Evolutionary conservation across 2,888 invertebrate genomes (phyloP), one percentile per base, ranked within the genome.

Genomic region (Nymphalis c-album): DNA sequence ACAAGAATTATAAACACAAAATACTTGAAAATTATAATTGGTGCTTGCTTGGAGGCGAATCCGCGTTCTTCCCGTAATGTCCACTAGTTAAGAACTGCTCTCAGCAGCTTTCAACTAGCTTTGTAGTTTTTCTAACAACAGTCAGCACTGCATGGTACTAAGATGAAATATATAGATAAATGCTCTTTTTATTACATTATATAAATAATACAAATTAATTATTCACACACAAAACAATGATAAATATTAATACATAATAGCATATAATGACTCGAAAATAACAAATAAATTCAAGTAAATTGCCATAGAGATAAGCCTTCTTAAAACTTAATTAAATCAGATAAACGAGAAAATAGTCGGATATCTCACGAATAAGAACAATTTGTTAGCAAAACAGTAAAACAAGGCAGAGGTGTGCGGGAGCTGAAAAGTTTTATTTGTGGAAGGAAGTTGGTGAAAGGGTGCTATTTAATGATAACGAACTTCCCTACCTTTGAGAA

Each of bases 391-490:
- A 71, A 69, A 74, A 76, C 76, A 80, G 77, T 75, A 73, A 76
- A 77, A 78, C 73, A 74, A 74, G 74, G 72, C 70, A 67, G 70
- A 70, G 72, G 71, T 72, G 66, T 69, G 65, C 70, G 58, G 63
- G 58, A 47, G 70, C 71, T 73, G 71, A 73, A 59, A 77, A 78
- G 74, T 80, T 80, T 79, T 80, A 78, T 78, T 79, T 78, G 76
- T 73, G 69, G 73, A 73, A 67, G 69, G 64, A 78, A 81, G 75
- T 81, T 79, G 71, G 71, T 71, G 67, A 76, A 75, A 76, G 77
- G 77, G 78, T 79, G 78, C 73, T 79, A 77, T 77, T 79, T 78
- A 78, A 74, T 74, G 82, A 80, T 80, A 82, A 77, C 75, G 71
- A 77, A 78, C 73, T 79, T 78, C 70, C 10, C 71, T 70, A 63